Evolutionary conservation across 2,113 vertebrate species (phyloP).

Genomic region (Dipodomys spectabilis): DNA sequence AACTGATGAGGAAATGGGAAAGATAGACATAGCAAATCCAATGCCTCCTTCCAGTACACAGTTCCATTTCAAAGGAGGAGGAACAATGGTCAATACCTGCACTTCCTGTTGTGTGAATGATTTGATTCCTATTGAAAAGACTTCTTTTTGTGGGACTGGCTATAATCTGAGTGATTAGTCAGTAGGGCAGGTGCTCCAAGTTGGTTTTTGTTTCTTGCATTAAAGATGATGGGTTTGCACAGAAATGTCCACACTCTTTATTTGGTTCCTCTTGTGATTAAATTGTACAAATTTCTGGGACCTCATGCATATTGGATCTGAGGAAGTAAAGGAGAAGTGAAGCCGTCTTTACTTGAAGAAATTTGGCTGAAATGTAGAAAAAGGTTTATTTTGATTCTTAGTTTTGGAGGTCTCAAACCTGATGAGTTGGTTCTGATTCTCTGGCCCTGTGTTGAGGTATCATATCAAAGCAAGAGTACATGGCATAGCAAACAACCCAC

Average conservation of each 20-base stretch:
- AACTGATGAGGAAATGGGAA: background rate
- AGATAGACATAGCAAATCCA: background rate
- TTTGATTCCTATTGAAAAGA: constrained; percentile 49
- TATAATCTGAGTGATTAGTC: constrained; percentile 42
- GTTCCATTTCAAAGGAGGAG: constrained; percentile 26
- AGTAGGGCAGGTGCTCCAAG: background rate
- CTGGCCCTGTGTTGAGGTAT: background rate
- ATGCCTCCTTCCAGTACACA: background rate
- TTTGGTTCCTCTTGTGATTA: constrained; percentile 40
- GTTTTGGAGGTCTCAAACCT: background rate
- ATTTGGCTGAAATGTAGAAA: background rate
- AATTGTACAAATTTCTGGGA: constrained; percentile 40
- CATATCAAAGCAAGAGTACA: background rate
- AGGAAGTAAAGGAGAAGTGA: background rate
- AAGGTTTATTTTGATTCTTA: background rate
- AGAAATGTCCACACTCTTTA: constrained; percentile 33
- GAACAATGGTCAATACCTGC: background rate
- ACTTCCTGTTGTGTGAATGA: constrained; percentile 23
- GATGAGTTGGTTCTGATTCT: background rate
- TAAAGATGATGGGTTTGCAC: constrained; percentile 42
- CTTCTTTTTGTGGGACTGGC: background rate
- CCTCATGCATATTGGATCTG: background rate
- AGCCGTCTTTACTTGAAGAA: constrained; percentile 19
- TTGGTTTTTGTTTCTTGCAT: background rate
- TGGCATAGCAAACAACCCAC: background rate